phyloP scores from a whole-genome alignment of 2,113 vertebrate genomes.

The Puntigrus tetrazona region DNA sequence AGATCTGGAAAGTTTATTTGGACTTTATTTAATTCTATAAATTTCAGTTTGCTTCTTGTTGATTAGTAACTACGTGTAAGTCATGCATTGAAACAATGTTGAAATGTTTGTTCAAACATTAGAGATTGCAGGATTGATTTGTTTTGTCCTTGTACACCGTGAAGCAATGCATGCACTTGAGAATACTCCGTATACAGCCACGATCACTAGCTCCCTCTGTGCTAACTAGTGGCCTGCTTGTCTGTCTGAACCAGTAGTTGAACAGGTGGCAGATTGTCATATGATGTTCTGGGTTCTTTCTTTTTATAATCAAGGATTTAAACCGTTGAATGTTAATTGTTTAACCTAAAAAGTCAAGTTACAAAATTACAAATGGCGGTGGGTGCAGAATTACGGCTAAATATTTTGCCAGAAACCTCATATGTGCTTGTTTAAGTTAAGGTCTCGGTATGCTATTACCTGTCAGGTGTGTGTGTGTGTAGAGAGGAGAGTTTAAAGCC shows the following conservation, averaged over 20 bases:
- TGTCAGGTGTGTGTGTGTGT: background rate
- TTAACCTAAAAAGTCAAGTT: background rate
- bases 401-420: background rate
- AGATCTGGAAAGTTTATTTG: background rate
- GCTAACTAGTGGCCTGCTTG: background rate
- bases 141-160: background rate
- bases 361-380: background rate
- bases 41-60: background rate
- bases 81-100: background rate
- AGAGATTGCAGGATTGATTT: background rate
- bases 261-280: background rate
- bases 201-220: background rate
- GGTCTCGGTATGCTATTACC: background rate
- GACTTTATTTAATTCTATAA: background rate
- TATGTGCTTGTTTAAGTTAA: background rate
- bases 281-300: background rate
- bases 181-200: background rate
- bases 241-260: background rate
- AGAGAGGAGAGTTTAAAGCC: background rate
- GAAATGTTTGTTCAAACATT: background rate
- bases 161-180: background rate
- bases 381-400: background rate
- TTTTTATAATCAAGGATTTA: background rate
- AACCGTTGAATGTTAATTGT: background rate
- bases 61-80: background rate